phyloP scores from a whole-genome alignment of 2,797 vertebrate species.

The Spheniscus humboldti region DNA sequence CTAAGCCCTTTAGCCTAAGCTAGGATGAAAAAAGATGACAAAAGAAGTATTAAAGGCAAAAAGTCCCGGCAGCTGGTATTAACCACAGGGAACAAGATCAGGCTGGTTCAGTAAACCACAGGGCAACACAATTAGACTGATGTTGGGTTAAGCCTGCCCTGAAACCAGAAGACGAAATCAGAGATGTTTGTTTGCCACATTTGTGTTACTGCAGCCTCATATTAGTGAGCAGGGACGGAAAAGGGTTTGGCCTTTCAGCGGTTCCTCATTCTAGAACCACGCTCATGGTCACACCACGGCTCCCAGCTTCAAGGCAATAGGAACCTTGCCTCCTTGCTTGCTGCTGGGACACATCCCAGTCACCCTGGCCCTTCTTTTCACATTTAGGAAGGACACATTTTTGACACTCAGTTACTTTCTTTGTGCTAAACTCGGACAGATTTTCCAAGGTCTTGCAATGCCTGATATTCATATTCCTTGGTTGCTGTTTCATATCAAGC shows the following conservation, averaged over 20 bases:
- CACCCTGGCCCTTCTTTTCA: background rate
- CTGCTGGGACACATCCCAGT: background rate
- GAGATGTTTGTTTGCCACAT: background rate
- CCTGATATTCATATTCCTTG: background rate
- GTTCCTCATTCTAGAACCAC: background rate
- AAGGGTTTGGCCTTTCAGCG: background rate
- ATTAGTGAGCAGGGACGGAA: background rate
- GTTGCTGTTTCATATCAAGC: background rate
- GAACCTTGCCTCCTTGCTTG: background rate
- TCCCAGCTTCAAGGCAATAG: background rate
- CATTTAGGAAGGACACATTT: background rate
- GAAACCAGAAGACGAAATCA: background rate
- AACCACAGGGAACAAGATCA: background rate
- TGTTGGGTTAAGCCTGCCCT: background rate
- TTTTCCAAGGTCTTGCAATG: background rate
- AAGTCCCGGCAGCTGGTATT: background rate
- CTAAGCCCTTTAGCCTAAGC: background rate
- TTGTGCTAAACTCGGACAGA: background rate
- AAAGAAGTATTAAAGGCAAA: background rate
- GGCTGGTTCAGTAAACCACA: background rate
- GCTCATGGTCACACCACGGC: background rate
- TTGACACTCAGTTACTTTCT: background rate
- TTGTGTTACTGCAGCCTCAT: background rate
- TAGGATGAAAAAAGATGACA: background rate
- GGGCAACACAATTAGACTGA: background rate